phyloP scores from a whole-genome alignment of 2,797 vertebrate species.

The Acrossocheilus wenchowensis region DNA sequence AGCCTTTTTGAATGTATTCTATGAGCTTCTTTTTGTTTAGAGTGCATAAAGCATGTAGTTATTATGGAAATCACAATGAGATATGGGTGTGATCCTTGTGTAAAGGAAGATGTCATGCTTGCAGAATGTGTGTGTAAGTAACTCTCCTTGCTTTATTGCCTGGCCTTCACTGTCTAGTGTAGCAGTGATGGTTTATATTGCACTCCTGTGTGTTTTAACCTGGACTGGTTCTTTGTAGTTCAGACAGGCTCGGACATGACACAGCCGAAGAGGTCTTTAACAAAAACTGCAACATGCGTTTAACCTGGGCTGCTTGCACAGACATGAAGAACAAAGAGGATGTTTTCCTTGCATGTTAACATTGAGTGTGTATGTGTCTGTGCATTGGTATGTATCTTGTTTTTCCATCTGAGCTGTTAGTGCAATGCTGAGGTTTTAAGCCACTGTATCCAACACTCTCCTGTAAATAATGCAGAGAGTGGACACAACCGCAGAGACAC shows the following conservation, averaged over 20 bases:
- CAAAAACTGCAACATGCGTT: slow-evolving; percentile 29
- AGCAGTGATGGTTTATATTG: slow-evolving; percentile 18
- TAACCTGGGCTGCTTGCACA: slow-evolving; percentile 50
- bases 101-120: neutral
- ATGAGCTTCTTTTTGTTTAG: neutral
- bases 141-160: neutral
- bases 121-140: neutral
- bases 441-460: slow-evolving; percentile 2
- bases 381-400: slow-evolving; percentile 9
- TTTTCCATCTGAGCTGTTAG: slow-evolving; percentile 28
- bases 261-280: slow-evolving; percentile 33
- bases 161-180: neutral
- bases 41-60: neutral
- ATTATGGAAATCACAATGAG: neutral
- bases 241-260: slow-evolving; percentile 51
- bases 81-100: neutral
- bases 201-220: slow-evolving; percentile 8
- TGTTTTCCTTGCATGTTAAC: slow-evolving; percentile 27
- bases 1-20: neutral
- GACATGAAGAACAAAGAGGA: slow-evolving; percentile 49
- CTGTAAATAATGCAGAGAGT: slow-evolving; percentile 50
- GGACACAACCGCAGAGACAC: slow-evolving; percentile 4
- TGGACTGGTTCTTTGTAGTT: slow-evolving; percentile 21
- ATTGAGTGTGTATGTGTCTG: slow-evolving; percentile 11
- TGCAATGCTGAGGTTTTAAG: slow-evolving; percentile 10